phyloP scores from a whole-genome alignment of 53 echinoderm and acorn worm species.

The Antedon mediterranea region DNA sequence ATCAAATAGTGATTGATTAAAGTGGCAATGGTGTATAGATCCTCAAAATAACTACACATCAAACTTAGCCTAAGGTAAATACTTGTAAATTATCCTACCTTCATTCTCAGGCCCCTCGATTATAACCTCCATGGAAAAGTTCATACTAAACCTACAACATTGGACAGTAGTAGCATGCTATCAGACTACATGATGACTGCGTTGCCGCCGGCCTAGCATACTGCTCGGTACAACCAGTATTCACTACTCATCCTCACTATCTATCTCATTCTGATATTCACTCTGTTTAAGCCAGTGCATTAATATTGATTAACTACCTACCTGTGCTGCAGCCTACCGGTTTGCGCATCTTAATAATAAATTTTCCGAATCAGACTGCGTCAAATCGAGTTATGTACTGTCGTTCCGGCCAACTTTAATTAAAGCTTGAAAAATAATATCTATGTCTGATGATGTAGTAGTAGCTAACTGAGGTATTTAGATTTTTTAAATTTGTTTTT shows the following conservation, averaged over 20 bases:
- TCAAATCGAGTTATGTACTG: background rate
- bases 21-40: too few species aligned
- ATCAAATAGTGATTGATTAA: too few species aligned
- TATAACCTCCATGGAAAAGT: background rate
- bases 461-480: background rate
- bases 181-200: background rate
- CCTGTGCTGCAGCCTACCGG: background rate
- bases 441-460: background rate
- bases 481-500: background rate
- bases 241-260: background rate
- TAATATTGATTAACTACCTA: background rate
- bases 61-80: too few species aligned
- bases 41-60: too few species aligned
- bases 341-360: background rate
- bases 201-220: background rate
- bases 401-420: background rate
- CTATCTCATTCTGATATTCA: background rate
- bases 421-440: background rate
- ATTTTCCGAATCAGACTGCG: background rate
- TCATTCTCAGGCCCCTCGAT: background rate
- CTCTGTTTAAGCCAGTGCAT: background rate
- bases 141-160: background rate
- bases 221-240: background rate
- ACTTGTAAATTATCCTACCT: background rate
- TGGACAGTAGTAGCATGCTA: background rate